Conservation (phyloP, 1,140 invertebrate genomes). For the Hypsibius dujardini region DNA sequence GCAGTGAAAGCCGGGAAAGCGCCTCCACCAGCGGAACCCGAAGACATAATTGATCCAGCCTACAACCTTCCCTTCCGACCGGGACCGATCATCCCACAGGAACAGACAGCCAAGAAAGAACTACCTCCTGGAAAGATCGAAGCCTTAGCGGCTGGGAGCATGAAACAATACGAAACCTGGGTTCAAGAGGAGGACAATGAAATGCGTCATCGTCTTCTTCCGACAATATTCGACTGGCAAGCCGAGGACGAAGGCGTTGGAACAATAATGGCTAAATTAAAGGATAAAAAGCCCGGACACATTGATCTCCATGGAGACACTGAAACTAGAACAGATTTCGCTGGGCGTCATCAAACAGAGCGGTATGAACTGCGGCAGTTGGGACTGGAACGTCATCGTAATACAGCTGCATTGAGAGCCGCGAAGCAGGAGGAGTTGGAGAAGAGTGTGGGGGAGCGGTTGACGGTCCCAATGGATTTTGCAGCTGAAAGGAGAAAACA, state of each 20-base stretch:
- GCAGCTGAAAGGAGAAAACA: too few species aligned
- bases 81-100: slow-evolving; percentile 7
- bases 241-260: slow-evolving; percentile 6
- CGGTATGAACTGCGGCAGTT: background rate
- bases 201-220: background rate
- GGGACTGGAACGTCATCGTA: background rate
- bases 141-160: background rate
- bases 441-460: background rate
- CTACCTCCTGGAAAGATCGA: background rate
- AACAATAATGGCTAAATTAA: background rate
- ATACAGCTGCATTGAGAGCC: background rate
- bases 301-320: background rate
- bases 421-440: background rate
- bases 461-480: too few species aligned
- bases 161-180: background rate
- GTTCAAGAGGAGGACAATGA: background rate
- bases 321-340: background rate
- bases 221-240: slow-evolving; percentile 10
- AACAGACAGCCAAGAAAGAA: slow-evolving; percentile 6
- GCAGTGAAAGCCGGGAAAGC: background rate
- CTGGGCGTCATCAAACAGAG: too few species aligned
- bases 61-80: slow-evolving; percentile 14
- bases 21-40: background rate
- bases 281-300: background rate
- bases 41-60: slow-evolving; percentile 2